Percentiles rank a stretch among this genome's conserved stretches.
Evolutionary conservation across 2,888 invertebrate species (phyloP).

Genomic region (Callosobruchus maculatus): DNA sequence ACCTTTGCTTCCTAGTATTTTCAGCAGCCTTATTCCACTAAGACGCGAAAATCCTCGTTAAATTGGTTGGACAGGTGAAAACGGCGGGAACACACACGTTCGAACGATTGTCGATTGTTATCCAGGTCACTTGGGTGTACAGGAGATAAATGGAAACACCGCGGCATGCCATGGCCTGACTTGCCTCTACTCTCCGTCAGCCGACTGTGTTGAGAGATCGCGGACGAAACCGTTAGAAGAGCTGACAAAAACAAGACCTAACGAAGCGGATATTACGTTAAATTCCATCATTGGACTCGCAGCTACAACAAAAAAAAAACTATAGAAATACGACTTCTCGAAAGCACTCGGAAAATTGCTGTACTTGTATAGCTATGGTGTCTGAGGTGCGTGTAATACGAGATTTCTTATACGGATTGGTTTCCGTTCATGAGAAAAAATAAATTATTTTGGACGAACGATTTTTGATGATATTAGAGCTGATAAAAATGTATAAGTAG

Average conservation of each 20-base stretch:
- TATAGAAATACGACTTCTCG: background rate
- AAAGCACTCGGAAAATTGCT: background rate
- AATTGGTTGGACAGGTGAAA: background rate
- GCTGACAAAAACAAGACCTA: background rate
- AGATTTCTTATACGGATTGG: background rate
- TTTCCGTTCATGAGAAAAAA: background rate
- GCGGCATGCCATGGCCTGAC: background rate
- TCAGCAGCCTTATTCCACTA: no score
- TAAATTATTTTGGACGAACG: no score
- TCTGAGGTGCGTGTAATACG: background rate
- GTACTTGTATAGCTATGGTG: background rate
- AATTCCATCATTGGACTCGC: background rate
- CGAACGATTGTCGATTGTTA: background rate
- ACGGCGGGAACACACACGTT: background rate
- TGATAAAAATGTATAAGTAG: no score
- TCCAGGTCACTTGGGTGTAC: background rate
- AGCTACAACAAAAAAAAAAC: background rate
- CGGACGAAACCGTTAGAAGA: background rate
- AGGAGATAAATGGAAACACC: background rate
- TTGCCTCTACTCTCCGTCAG: background rate
- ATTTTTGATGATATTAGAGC: no score
- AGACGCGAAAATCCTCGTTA: no score
- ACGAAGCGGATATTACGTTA: background rate
- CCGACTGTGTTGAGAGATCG: background rate
- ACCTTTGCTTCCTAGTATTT: no score